Evolutionary conservation across 2,888 invertebrate species (phyloP), one percentile per base, ranked within the genome.

Genomic region (Cosmia pyralina): DNA sequence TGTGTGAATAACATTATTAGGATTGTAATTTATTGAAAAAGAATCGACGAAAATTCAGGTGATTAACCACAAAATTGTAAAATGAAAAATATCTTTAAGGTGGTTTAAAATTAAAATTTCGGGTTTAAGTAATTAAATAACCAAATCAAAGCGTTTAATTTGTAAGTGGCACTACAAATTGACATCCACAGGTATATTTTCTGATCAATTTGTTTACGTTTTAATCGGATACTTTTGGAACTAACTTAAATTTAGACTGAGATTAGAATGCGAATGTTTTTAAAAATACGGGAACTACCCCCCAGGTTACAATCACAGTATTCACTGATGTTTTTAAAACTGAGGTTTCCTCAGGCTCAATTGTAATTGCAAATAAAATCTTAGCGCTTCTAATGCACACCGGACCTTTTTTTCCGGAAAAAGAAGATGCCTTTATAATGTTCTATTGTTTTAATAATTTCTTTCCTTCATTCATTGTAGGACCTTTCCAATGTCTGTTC

Each of bases 371-470:
- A 55, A 62, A 63, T 46, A 48, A 2, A 48, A 64, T 34, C 1
- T 15, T n/a, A 34, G 50, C 15, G 34, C 34, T 34, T n/a, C n/a
- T 15, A 15, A 15, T 64, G 48, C 38, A 28, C 15, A 50, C 10
- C 17, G 11, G 10, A 22, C 15, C 44, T 34, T 60, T 34, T 55
- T n/a, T 15, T 0, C 13, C 22, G 7, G 7, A 11, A 46, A 52
- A 22, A 69, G 13, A 70, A 64, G 64, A 55, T n/a, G 50, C 17
- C 59, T 22, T 15, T 77, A 41, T 60, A 77, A 38, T 22, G 50
- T 57, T 52, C 71, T 63, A 78, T 77, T 77, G 66, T 72, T 78
- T 66, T 34, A 66, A 66, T 72, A 19, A 62, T 78, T 50, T 53
- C 19, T 66, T 71, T 60, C 52, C 13, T 72, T 52, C 52, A 57